Evolutionary conservation across 2,113 vertebrate species (phyloP).

Genomic region (Podocnemis expansa): DNA sequence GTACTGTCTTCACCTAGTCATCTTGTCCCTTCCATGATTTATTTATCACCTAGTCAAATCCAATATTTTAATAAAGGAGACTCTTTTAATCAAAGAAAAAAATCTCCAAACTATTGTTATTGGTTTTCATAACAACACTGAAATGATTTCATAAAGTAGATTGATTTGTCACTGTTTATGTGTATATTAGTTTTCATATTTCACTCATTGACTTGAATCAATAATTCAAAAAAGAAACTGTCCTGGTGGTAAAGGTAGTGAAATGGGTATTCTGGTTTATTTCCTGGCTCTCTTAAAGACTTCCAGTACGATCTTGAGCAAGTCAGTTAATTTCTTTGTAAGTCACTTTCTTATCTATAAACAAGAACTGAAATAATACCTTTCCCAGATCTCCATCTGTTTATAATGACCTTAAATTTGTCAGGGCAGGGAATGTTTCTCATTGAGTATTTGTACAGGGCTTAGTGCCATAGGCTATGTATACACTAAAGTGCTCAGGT

Average conservation of each 20-base stretch:
- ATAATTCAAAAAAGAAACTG: background rate
- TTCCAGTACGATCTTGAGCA: rapidly evolving
- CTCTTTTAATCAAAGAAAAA: background rate
- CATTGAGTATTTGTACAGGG: background rate
- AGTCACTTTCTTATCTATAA: background rate
- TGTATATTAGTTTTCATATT: background rate
- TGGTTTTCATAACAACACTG: background rate
- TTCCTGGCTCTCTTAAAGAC: background rate
- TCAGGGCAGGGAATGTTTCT: background rate
- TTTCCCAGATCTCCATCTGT: background rate
- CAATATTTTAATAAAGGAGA: background rate
- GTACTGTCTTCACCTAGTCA: background rate
- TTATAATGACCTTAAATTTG: background rate
- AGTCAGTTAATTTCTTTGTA: background rate
- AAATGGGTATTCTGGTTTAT: background rate
- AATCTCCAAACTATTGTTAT: background rate
- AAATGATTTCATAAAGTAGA: background rate
- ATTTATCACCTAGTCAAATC: background rate
- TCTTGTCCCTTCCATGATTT: background rate
- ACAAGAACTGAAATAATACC: background rate
- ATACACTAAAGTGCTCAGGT: too few relatives aligned
- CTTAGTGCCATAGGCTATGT: background rate
- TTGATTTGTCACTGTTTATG: background rate
- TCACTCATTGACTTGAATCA: background rate
- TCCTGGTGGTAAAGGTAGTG: background rate